A percentile compares a stretch with the other conserved stretches of the same genome.
These are phyloP conservation scores for Ailurus styani DNA, from an alignment of 2,113 vertebrate genomes.

Conservation along the genomic window DNA sequence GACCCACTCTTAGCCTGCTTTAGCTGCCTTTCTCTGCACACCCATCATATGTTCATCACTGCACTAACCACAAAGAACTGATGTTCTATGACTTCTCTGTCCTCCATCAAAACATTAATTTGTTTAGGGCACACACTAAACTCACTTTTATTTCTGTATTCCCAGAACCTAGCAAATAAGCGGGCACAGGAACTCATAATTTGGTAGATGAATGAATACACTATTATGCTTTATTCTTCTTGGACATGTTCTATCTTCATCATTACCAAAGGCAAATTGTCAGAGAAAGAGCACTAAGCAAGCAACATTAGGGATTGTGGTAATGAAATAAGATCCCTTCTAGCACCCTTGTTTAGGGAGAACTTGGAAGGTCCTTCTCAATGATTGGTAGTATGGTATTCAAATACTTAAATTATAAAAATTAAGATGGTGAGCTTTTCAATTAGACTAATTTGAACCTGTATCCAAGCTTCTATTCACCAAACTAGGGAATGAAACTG, in stretches of 20 bases:
- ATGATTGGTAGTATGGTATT: not conserved
- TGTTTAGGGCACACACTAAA: not conserved
- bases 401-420: not conserved
- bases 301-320: not conserved
- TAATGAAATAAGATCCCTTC: not conserved
- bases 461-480: not conserved
- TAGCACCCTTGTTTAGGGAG: not conserved
- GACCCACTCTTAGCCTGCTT: not conserved
- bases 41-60: rapidly evolving
- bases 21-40: not conserved
- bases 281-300: not conserved
- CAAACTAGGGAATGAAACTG: not conserved
- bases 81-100: not conserved
- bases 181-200: not conserved
- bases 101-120: not conserved
- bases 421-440: not conserved
- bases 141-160: not conserved
- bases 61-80: not conserved
- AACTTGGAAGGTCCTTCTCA: not conserved
- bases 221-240: not conserved
- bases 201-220: not conserved
- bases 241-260: not conserved
- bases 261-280: not conserved
- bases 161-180: not conserved
- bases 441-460: not conserved